phyloP scores from a whole-genome alignment of 2,797 vertebrate genomes.

The Gephyroberyx darwinii region DNA sequence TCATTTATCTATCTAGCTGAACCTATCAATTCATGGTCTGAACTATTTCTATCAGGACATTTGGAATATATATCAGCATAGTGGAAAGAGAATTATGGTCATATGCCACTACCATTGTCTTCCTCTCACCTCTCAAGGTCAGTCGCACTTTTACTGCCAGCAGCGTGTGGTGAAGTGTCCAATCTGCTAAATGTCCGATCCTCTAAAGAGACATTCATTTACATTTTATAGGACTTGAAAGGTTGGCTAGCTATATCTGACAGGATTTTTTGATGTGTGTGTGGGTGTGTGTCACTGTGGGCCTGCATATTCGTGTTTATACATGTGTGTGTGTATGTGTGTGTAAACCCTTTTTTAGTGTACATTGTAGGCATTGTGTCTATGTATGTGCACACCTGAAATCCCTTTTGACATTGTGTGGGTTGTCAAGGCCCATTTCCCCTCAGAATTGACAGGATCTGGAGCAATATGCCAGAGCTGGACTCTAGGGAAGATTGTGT shows the following conservation, averaged over 20 bases:
- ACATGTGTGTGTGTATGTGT: neutral
- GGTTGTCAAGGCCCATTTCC: slow-evolving; percentile 23
- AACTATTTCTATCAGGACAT: slow-evolving; percentile 26
- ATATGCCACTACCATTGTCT: slow-evolving; percentile 30
- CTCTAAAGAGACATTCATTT: slow-evolving; percentile 14
- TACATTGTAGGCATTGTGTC: neutral
- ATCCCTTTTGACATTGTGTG: slow-evolving; percentile 24
- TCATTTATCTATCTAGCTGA: slow-evolving; percentile 5
- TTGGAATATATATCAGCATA: slow-evolving; percentile 47
- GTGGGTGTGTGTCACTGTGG: neutral
- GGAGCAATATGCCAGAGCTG: slow-evolving; percentile 25
- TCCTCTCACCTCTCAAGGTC: slow-evolving; percentile 40
- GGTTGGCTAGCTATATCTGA: slow-evolving; percentile 8
- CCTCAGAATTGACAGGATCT: slow-evolving; percentile 27
- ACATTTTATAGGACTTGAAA: slow-evolving; percentile 27
- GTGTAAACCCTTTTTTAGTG: neutral
- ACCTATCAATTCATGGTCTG: slow-evolving; percentile 3
- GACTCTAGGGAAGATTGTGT: slow-evolving; percentile 27
- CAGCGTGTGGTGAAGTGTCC: neutral
- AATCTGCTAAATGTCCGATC: slow-evolving; percentile 11
- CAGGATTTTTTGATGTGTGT: slow-evolving; percentile 1
- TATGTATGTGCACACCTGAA: neutral
- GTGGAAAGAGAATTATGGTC: slow-evolving; percentile 27
- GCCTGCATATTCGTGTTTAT: neutral
- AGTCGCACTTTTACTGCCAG: slow-evolving; percentile 7